phyloP scores from a whole-genome alignment of 2,797 vertebrate species.

The Sebastes itinus region DNA sequence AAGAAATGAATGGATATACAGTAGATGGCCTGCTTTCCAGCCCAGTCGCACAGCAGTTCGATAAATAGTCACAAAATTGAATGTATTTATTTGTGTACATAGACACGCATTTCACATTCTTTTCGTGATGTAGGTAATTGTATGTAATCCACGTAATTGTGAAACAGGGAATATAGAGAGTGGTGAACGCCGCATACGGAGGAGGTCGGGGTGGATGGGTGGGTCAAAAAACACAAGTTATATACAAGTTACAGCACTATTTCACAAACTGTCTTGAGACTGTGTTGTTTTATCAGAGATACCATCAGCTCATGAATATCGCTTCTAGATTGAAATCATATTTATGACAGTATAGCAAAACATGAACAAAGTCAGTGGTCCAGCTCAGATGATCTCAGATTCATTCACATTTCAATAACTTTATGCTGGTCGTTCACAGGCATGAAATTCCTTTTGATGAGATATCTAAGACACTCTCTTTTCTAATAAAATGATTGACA shows the following conservation, averaged over 20 bases:
- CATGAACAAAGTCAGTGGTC: not conserved
- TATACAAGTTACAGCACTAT: too few species aligned
- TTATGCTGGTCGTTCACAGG: too few species aligned
- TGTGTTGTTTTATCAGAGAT: not conserved
- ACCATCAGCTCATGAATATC: not conserved
- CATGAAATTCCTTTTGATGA: not conserved
- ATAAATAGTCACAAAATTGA: not conserved
- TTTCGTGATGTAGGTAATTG: too few species aligned
- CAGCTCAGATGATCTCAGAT: too few species aligned
- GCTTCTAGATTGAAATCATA: not conserved
- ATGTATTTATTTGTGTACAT: too few species aligned
- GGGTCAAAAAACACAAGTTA: too few species aligned
- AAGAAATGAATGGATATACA: rapidly evolving
- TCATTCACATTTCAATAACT: too few species aligned
- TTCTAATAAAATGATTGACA: not conserved
- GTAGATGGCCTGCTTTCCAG: not conserved
- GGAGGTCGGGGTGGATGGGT: too few species aligned
- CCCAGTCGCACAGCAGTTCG: not conserved
- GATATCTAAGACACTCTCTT: not conserved
- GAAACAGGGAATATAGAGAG: too few species aligned
- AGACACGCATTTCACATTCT: too few species aligned
- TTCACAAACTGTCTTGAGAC: not conserved
- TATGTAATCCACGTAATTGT: too few species aligned
- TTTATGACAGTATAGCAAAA: not conserved
- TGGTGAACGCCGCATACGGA: too few species aligned